phyloP scores from a whole-genome alignment of 2,888 invertebrate species.

The Cheilosia vulpina region DNA sequence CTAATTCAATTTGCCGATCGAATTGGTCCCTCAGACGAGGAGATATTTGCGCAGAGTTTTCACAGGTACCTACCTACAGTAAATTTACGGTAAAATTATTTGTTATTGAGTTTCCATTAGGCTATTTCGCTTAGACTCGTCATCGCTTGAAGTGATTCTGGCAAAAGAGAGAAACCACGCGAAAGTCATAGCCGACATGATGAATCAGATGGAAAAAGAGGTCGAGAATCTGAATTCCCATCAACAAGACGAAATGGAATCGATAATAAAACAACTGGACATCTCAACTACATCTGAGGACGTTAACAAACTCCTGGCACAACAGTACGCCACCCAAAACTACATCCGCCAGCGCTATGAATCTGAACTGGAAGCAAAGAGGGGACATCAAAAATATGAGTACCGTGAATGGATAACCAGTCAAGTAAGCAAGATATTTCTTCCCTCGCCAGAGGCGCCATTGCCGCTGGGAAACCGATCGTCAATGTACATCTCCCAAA shows the following conservation, averaged over 20 bases:
- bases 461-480: constrained; percentile 83
- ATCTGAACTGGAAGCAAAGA: constrained; percentile 92
- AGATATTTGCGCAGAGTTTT: constrained; percentile 86
- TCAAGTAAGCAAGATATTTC: constrained; percentile 82
- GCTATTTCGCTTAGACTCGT: constrained; percentile 87
- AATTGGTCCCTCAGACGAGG: constrained; percentile 92
- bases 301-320: constrained; percentile 92
- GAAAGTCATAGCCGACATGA: constrained; percentile 89
- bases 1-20: constrained; percentile 93
- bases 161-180: constrained; percentile 95
- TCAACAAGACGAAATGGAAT: constrained; percentile 95
- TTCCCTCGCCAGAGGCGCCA: constrained; percentile 79
- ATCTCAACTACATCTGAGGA: constrained; percentile 88
- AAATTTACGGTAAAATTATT: background rate
- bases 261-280: constrained; percentile 91
- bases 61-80: constrained; percentile 77
- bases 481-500: constrained; percentile 83
- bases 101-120: constrained; percentile 1
- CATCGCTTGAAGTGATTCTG: constrained; percentile 93
- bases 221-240: constrained; percentile 89
- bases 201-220: constrained; percentile 89
- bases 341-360: constrained; percentile 93
- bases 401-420: constrained; percentile 93
- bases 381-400: constrained; percentile 93
- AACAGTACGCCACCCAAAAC: constrained; percentile 93